phyloP scores from a whole-genome alignment of 2,797 vertebrate genomes.

The Lateolabrax maculatus region DNA sequence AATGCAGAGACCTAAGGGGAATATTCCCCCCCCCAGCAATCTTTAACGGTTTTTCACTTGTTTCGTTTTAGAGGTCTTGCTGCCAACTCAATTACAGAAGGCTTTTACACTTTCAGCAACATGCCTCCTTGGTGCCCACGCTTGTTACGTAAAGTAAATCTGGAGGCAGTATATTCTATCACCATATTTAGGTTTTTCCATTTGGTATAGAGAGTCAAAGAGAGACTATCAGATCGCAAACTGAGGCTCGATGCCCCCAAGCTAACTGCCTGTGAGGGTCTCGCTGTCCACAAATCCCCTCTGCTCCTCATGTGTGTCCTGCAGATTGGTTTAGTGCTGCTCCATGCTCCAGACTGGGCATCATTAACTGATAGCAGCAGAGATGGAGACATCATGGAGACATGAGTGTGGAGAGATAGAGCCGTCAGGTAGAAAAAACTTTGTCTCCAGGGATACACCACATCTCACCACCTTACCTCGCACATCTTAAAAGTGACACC shows the following conservation, averaged over 20 bases:
- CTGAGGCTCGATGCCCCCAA: slow-evolving; percentile 28
- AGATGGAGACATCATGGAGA: slow-evolving; percentile 76
- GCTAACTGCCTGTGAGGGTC: slow-evolving; percentile 45
- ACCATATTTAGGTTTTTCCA: slow-evolving; percentile 54
- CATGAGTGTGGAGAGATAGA: slow-evolving; percentile 43
- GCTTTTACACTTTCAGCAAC: slow-evolving; percentile 54
- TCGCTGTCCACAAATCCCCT: slow-evolving; percentile 62
- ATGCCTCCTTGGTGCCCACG: slow-evolving; percentile 41
- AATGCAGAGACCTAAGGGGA: slow-evolving; percentile 56
- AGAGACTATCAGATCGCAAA: slow-evolving; percentile 59
- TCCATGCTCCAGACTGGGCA: slow-evolving; percentile 59
- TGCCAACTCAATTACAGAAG: slow-evolving; percentile 65
- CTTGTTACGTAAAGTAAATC: slow-evolving; percentile 39
- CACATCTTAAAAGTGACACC: slow-evolving; percentile 5
- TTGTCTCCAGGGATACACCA: slow-evolving; percentile 31
- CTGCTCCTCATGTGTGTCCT: slow-evolving; percentile 61
- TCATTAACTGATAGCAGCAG: slow-evolving; percentile 82
- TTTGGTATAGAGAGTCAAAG: slow-evolving; percentile 55
- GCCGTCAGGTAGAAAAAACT: slow-evolving; percentile 33
- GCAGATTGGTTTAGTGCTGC: slow-evolving; percentile 69
- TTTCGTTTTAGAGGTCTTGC: slow-evolving; percentile 49
- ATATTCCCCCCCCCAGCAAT: slow-evolving; percentile 45
- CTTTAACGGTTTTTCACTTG: slow-evolving; percentile 34
- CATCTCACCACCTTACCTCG: slow-evolving; percentile 11
- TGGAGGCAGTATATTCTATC: slow-evolving; percentile 54